These are phyloP conservation scores for Diplosoma virens DNA, from an alignment of 23 tunicate genomes.

Conservation along the genomic window DNA sequence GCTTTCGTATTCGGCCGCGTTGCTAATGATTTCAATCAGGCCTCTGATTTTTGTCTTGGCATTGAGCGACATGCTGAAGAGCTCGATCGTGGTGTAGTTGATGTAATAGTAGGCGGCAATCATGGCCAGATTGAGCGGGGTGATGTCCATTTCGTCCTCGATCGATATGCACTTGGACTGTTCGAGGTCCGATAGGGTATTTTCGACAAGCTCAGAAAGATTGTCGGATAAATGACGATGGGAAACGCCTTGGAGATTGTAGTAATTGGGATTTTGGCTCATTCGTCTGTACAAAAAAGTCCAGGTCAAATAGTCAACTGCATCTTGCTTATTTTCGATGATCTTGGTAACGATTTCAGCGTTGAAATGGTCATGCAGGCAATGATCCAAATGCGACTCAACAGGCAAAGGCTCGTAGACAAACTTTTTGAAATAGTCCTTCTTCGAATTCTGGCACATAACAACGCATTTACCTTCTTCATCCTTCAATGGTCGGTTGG, in stretches of 20 bases:
- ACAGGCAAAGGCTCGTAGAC: slow-evolving; percentile 97
- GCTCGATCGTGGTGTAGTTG: slow-evolving; percentile 95
- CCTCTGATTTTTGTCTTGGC: slow-evolving; percentile 95
- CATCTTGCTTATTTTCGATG: slow-evolving; percentile 99
- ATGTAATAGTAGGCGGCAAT: slow-evolving; percentile 96
- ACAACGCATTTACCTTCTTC: slow-evolving; percentile 98
- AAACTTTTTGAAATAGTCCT: slow-evolving; percentile 96
- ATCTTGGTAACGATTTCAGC: slow-evolving; percentile 99
- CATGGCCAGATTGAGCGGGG: slow-evolving; percentile 95
- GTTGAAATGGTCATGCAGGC: slow-evolving; percentile 97
- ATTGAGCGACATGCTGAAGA: slow-evolving; percentile 96
- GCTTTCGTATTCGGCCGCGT: slow-evolving; percentile 91
- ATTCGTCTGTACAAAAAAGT: slow-evolving; percentile 93
- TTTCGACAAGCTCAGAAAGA: slow-evolving; percentile 90
- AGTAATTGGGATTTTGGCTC: slow-evolving; percentile 99
- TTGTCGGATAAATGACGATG: slow-evolving; percentile 97
- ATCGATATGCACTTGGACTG: slow-evolving; percentile 90
- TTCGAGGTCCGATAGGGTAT: slow-evolving; percentile 80
- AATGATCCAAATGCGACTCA: slow-evolving; percentile 91
- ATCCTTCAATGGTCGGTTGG: slow-evolving; percentile 84
- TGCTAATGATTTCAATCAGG: slow-evolving; percentile 93
- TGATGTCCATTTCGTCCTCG: slow-evolving; percentile 96
- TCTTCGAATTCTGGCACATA: slow-evolving; percentile 98
- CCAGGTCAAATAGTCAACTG: slow-evolving; percentile 99
- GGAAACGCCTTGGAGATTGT: slow-evolving; percentile 90